A percentile compares a stretch with the other conserved stretches of the same genome.
Evolutionary conservation across 2,113 vertebrate species (phyloP).

Genomic region (Brevimyrus niger): DNA sequence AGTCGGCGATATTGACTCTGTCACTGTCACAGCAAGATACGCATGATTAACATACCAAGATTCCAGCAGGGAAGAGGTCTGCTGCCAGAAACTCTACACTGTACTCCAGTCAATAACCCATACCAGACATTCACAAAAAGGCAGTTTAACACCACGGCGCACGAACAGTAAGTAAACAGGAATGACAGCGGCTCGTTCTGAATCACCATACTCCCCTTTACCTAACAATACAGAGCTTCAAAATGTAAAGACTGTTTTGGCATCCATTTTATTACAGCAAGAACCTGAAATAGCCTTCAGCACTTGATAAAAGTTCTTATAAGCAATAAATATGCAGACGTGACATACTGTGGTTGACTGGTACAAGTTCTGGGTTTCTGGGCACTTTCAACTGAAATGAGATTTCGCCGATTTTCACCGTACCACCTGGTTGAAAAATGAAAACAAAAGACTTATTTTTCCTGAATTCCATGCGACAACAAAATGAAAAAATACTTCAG

Average conservation of each 20-base stretch:
- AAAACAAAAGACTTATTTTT: background rate
- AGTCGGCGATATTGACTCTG: constrained; percentile 70
- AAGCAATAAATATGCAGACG: background rate
- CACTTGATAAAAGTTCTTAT: background rate
- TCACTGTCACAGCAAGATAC: constrained; percentile 59
- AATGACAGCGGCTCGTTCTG: background rate
- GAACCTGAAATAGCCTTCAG: background rate
- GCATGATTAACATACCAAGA: background rate
- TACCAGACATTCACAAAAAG: background rate
- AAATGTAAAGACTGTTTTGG: background rate
- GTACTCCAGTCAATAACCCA: background rate
- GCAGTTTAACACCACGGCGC: background rate
- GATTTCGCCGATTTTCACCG: constrained; percentile 87
- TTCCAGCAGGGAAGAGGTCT: background rate
- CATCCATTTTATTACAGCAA: background rate
- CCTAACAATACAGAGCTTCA: background rate
- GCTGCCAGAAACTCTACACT: background rate
- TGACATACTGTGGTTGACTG: constrained; percentile 84
- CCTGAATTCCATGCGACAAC: background rate
- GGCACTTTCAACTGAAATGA: constrained; percentile 79
- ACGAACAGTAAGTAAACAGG: background rate
- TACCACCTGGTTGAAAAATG: constrained; percentile 62
- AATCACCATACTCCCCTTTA: background rate
- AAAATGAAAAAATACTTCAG: background rate
- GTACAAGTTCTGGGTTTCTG: constrained; percentile 84